phyloP scores from a whole-genome alignment of 2,113 vertebrate genomes.

The Micronycteris hirsuta region DNA sequence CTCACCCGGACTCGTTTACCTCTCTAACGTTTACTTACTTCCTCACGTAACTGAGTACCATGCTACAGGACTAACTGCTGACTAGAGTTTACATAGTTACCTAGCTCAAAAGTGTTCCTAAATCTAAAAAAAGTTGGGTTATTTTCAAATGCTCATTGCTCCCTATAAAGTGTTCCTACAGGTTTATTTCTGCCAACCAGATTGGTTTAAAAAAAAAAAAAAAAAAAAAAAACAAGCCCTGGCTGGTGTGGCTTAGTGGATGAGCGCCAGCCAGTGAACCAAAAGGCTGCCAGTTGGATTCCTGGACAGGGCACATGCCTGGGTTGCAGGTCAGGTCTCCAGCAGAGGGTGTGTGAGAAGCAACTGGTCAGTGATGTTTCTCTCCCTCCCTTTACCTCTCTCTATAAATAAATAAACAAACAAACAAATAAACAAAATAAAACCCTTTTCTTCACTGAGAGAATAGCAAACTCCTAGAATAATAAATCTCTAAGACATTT shows the following conservation, averaged over 20 bases:
- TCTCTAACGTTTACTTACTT: neutral
- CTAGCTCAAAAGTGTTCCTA: neutral
- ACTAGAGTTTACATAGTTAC: neutral
- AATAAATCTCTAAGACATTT: neutral
- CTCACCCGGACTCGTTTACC: neutral
- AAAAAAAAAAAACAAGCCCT: neutral
- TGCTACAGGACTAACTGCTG: neutral
- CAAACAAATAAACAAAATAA: neutral
- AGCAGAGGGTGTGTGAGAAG: too few relatives aligned
- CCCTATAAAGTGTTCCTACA: neutral
- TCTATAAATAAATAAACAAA: too few relatives aligned
- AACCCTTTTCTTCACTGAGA: neutral
- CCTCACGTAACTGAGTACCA: neutral
- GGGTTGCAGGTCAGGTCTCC: too few relatives aligned
- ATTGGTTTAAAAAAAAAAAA: neutral
- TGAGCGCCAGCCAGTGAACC: too few relatives aligned
- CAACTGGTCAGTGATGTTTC: too few relatives aligned
- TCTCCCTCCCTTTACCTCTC: too few relatives aligned
- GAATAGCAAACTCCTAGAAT: neutral
- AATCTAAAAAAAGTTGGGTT: neutral
- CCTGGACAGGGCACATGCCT: too few relatives aligned
- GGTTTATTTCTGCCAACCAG: neutral
- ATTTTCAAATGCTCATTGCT: neutral
- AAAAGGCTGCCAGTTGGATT: too few relatives aligned
- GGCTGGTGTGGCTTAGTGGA: too few relatives aligned